A percentile compares a stretch with the other conserved stretches of the same genome.
phyloP scores from a whole-genome alignment of 2,797 vertebrate species.

The Jordanella pulchra region DNA sequence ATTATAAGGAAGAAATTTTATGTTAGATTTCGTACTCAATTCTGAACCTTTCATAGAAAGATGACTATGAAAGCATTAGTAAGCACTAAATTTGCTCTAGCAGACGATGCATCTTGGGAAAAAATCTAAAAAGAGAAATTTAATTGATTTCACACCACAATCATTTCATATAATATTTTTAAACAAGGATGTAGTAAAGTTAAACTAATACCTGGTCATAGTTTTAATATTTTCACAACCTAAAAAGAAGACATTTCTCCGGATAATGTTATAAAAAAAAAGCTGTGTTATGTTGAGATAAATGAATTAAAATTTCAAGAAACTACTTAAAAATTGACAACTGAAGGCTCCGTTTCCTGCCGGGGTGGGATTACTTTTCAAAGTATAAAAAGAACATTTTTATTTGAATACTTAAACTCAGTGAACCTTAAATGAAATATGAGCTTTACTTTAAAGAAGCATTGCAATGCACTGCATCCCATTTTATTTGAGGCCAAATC shows the following conservation, averaged over 20 bases:
- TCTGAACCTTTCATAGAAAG: no score
- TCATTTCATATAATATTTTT: no score
- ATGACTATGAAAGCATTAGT: no score
- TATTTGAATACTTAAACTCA: neutral
- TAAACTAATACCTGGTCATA: no score
- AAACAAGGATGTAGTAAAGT: no score
- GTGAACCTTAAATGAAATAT: neutral
- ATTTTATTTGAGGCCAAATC: neutral
- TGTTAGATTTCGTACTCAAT: no score
- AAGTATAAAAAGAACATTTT: neutral
- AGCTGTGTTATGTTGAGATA: neutral
- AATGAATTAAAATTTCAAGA: neutral
- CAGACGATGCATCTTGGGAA: no score
- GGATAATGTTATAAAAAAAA: neutral
- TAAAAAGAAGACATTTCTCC: neutral
- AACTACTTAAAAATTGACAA: neutral
- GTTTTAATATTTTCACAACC: neutral
- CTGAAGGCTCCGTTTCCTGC: neutral
- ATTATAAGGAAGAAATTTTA: no score
- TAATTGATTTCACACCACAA: no score
- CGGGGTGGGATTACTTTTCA: neutral
- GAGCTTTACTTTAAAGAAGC: neutral
- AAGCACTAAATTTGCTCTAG: no score
- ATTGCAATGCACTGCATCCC: neutral
- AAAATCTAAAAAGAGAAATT: no score